Evolutionary conservation across 2,888 invertebrate genomes (phyloP), one percentile per base, ranked within the genome.

Genomic region (Ernsta delagoae): DNA sequence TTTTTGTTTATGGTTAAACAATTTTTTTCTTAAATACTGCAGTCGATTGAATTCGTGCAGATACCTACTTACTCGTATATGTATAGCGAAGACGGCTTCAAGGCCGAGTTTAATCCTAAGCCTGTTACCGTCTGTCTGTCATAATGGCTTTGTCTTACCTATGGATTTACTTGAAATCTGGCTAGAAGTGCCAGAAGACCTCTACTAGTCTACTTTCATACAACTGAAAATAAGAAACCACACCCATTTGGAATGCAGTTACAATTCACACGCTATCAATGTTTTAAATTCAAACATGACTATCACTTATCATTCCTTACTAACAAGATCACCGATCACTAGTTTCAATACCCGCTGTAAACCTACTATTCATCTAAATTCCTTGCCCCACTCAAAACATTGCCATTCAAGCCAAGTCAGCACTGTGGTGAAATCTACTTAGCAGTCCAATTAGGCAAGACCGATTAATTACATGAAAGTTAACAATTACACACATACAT

Each of bases 401-500:
- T 59, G 65, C 48, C 16, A 67, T 60, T 67, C 67, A 67, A 11
- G 60, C 9, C 66, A 39, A 43, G 65, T 56, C 61, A 43, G 54
- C 54, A 53, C 41, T 54, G 45, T 57, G 57, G 66, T 63, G 73
- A 72, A 74, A 74, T 72, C 71, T 66, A 72, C 70, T 74, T 71
- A 72, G 72, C 65, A 70, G 71, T 73, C 73, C 76, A 81, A 81
- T 83, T 81, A 80, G 75, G 72, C 75, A 78, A 79, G 74, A 74
- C 76, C 80, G 74, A 83, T 86, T 83, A 86, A 83, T 85, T 82
- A 83, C 75, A 75, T 78, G 81, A 85, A 85, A 86, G 84, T 79
- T 82, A 83, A 84, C 83, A 87, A 85, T 86, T 86, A 86, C 79
- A 74, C 77, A 85, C 85, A 83, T 77, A 79, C 74, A 84, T 83